Evolutionary conservation across 2,888 invertebrate species (phyloP).

Genomic region (Eretmocerus hayati): DNA sequence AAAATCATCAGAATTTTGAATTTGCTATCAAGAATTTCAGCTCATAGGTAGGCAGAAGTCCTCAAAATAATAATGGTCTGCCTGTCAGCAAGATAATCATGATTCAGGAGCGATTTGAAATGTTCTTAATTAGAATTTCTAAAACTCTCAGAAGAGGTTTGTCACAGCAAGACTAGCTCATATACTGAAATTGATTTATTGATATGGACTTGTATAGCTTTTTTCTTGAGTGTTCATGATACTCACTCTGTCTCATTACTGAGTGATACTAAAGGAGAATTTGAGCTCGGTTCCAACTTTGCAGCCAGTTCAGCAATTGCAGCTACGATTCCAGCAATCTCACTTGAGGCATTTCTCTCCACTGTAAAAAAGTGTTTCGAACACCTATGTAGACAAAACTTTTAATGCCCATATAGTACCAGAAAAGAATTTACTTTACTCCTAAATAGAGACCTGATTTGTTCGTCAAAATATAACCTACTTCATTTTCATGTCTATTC

Average conservation of each 20-base stretch:
- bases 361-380: constrained; percentile 41
- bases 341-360: constrained; percentile 64
- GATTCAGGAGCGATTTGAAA: too few relatives aligned
- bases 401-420: neutral
- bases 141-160: too few relatives aligned
- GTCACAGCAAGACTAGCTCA: too few relatives aligned
- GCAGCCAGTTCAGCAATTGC: constrained; percentile 73
- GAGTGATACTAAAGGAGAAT: constrained; percentile 63
- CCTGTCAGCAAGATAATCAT: too few relatives aligned
- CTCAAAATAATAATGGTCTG: too few relatives aligned
- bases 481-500: constrained; percentile 57
- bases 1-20: too few relatives aligned
- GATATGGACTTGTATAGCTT: too few relatives aligned
- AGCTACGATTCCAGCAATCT: constrained; percentile 68
- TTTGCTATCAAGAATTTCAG: too few relatives aligned
- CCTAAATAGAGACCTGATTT: constrained; percentile 72
- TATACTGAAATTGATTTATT: too few relatives aligned
- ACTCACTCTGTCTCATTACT: constrained; percentile 62
- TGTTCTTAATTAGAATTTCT: too few relatives aligned
- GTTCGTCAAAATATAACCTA: constrained; percentile 69
- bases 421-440: constrained; percentile 44
- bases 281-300: constrained; percentile 64
- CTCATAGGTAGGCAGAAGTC: too few relatives aligned
- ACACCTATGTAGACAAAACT: neutral
- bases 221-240: neutral